Evolutionary conservation across 2,113 vertebrate species (phyloP).

Genomic region (Lonchura striata): DNA sequence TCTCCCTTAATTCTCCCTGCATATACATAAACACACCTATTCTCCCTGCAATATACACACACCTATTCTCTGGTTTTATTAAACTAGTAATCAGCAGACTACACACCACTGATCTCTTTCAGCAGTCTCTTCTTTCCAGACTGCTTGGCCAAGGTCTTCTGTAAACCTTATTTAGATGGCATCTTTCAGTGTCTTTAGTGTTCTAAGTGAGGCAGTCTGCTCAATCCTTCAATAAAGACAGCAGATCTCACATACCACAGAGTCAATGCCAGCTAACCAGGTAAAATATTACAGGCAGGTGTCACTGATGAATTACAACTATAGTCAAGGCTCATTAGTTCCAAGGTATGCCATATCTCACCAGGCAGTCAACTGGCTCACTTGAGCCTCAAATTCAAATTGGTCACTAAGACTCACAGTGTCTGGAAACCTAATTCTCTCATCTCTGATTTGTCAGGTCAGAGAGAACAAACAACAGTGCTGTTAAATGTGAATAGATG

Average conservation of each 20-base stretch:
- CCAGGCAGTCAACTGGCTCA: background rate
- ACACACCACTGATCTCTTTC: background rate
- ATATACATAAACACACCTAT: background rate
- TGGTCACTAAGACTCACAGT: background rate
- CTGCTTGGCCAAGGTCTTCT: background rate
- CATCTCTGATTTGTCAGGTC: background rate
- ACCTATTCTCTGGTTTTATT: background rate
- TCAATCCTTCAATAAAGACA: background rate
- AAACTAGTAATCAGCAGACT: background rate
- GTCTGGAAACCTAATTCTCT: conserved; percentile 14
- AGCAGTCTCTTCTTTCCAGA: background rate
- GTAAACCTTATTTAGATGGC: background rate
- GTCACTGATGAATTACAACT: background rate
- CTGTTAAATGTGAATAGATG: background rate
- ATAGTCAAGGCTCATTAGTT: background rate
- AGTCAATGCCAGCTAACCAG: background rate
- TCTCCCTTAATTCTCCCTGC: background rate
- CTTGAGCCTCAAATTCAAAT: conserved; percentile 32
- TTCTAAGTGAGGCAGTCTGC: background rate
- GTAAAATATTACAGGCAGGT: background rate
- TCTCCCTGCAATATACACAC: background rate
- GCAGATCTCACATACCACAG: background rate
- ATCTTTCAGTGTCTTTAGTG: background rate
- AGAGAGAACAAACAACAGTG: background rate
- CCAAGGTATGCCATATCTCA: background rate